Evolutionary conservation across 1,140 invertebrate species (phyloP).

Genomic region (Drosophila rufa): DNA sequence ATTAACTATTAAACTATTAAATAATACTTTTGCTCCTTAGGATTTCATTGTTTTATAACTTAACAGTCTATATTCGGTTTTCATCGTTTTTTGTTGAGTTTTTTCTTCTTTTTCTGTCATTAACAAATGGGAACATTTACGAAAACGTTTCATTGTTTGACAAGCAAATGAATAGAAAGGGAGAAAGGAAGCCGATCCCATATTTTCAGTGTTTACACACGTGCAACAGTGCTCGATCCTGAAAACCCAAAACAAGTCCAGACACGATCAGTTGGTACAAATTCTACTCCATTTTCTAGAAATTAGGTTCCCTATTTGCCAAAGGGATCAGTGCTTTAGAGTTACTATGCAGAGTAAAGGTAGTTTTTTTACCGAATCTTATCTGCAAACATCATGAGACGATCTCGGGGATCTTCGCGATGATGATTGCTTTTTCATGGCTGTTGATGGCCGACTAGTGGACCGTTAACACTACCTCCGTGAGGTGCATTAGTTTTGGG

Average conservation of each 20-base stretch:
- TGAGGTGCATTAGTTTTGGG: constrained; percentile 72
- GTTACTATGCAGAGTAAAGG: constrained; percentile 4
- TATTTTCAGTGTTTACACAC: constrained; percentile 30
- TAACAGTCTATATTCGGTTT: constrained; percentile 1
- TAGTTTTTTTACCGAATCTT: constrained; percentile 29
- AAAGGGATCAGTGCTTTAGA: constrained; percentile 23
- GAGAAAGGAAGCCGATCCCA: constrained; percentile 13
- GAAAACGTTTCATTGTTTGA: constrained; percentile 27
- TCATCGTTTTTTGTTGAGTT: not conserved
- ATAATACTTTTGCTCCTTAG: not conserved
- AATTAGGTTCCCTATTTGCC: constrained; percentile 45
- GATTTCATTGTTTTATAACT: not conserved
- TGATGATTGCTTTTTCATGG: constrained; percentile 43
- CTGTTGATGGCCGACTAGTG: constrained; percentile 56
- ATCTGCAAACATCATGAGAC: constrained; percentile 59
- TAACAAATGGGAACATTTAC: constrained; percentile 25
- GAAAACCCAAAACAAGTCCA: constrained; percentile 23
- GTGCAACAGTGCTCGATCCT: constrained; percentile 31
- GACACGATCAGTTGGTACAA: constrained; percentile 30
- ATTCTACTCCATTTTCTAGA: constrained; percentile 3
- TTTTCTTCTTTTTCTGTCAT: constrained; percentile 14
- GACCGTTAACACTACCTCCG: constrained; percentile 38
- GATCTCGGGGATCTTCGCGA: constrained; percentile 47
- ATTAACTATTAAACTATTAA: not conserved
- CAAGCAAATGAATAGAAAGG: not conserved